These are phyloP conservation scores for Conus betulinus DNA, from an alignment of 1,140 invertebrate genomes.

Conservation along the genomic window DNA sequence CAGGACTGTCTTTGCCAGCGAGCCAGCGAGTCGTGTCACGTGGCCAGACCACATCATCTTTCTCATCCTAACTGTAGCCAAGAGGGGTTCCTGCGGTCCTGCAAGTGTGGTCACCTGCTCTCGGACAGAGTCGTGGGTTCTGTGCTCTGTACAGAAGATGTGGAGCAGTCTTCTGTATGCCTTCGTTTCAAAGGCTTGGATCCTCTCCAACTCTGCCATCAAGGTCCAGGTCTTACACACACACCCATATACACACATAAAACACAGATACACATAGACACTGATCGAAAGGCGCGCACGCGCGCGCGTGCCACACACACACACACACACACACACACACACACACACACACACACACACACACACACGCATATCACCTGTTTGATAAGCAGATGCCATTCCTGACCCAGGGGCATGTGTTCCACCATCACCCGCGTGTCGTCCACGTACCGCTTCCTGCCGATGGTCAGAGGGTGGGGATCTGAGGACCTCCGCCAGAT, in stretches of 20 bases:
- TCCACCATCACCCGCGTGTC: conserved; percentile 51
- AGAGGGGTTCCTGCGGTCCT: no score
- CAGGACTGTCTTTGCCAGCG: no score
- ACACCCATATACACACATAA: background rate
- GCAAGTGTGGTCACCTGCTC: no score
- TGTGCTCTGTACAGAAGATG: no score
- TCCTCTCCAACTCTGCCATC: no score
- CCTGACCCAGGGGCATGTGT: conserved; percentile 43
- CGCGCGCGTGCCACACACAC: background rate
- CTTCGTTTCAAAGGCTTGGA: no score
- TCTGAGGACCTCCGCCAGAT: conserved; percentile 60
- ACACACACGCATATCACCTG: conserved; percentile 36
- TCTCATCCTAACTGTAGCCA: no score
- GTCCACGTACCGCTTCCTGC: conserved; percentile 51
- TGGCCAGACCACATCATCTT: no score
- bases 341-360: background rate
- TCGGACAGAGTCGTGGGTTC: no score
- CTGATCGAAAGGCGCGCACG: no score
- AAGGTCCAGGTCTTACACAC: background rate
- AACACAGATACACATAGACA: background rate
- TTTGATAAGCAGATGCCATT: conserved; percentile 62
- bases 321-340: background rate
- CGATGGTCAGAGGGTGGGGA: conserved; percentile 59
- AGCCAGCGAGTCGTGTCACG: no score
- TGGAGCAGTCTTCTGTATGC: no score